These are phyloP conservation scores for Triops cancriformis DNA, from an alignment of 1,140 invertebrate species.

Conservation along the genomic window DNA sequence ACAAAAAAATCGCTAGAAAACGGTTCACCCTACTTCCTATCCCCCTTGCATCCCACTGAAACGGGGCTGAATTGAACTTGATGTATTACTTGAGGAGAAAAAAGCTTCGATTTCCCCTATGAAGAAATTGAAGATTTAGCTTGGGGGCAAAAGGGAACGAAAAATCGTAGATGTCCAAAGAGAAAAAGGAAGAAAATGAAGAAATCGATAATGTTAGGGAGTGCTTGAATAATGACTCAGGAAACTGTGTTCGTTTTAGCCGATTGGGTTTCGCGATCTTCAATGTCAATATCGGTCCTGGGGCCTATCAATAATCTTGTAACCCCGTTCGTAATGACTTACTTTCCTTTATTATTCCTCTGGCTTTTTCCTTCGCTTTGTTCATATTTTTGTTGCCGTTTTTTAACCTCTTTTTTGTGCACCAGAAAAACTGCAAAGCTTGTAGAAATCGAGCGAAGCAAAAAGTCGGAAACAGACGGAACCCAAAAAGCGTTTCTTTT, in stretches of 20 bases:
- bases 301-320: neutral
- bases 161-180: neutral
- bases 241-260: neutral
- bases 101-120: neutral
- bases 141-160: too few relatives aligned
- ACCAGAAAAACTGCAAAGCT: too few relatives aligned
- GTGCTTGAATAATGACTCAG: slow-evolving; percentile 2
- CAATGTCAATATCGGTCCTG: neutral
- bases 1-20: too few relatives aligned
- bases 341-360: too few relatives aligned
- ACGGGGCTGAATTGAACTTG: neutral
- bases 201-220: neutral
- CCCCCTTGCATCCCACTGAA: neutral
- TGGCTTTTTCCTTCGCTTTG: too few relatives aligned
- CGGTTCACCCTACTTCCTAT: too few relatives aligned
- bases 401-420: too few relatives aligned
- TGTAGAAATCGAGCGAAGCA: too few relatives aligned
- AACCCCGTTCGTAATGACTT: neutral
- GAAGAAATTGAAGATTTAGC: too few relatives aligned
- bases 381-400: too few relatives aligned
- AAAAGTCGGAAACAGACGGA: too few relatives aligned
- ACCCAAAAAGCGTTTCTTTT: too few relatives aligned
- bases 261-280: neutral
- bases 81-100: neutral
- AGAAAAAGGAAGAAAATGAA: neutral